These are phyloP conservation scores for Zaprionus vittiger DNA, from an alignment of 1,140 invertebrate species.

Conservation along the genomic window DNA sequence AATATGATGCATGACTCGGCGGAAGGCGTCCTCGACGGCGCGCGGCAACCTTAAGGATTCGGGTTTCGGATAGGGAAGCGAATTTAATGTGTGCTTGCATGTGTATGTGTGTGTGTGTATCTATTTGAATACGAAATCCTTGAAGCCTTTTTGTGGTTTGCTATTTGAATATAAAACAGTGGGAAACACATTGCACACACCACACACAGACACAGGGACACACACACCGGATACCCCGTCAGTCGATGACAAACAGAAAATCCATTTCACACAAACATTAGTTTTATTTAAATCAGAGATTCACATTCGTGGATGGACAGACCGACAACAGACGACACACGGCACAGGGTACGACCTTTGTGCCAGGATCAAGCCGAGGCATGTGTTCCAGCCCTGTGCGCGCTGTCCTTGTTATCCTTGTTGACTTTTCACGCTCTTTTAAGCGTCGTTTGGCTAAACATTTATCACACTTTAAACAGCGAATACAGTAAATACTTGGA, in stretches of 20 bases:
- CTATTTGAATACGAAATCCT: slow-evolving; percentile 76
- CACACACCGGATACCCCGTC: slow-evolving; percentile 1
- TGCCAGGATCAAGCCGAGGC: slow-evolving; percentile 38
- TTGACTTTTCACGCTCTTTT: slow-evolving; percentile 84
- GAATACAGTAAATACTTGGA: slow-evolving; percentile 22
- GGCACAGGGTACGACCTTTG: slow-evolving; percentile 48
- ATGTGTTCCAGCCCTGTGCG: slow-evolving; percentile 47
- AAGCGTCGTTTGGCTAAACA: slow-evolving; percentile 56
- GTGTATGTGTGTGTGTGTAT: slow-evolving; percentile 14
- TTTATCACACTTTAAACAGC: slow-evolving; percentile 59
- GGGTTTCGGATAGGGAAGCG: slow-evolving; percentile 54
- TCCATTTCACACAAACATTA: slow-evolving; percentile 82
- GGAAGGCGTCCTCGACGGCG: slow-evolving; percentile 56
- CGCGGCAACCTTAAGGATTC: slow-evolving; percentile 46
- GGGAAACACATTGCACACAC: slow-evolving; percentile 57
- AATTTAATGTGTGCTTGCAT: slow-evolving; percentile 51
- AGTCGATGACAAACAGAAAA: slow-evolving; percentile 81
- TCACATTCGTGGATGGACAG: slow-evolving; percentile 33
- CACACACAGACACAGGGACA: slow-evolving; percentile 41
- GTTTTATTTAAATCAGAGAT: slow-evolving; percentile 78
- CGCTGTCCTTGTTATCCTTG: slow-evolving; percentile 58
- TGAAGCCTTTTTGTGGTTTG: slow-evolving; percentile 58
- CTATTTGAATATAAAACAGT: slow-evolving; percentile 75
- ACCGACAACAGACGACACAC: slow-evolving; percentile 18
- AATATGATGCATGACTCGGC: slow-evolving; percentile 81